Percentiles rank a stretch among this genome's conserved stretches.
Evolutionary conservation across 53 echinoderm and acorn worm species (phyloP).

Genomic region (Arbacia lixula): DNA sequence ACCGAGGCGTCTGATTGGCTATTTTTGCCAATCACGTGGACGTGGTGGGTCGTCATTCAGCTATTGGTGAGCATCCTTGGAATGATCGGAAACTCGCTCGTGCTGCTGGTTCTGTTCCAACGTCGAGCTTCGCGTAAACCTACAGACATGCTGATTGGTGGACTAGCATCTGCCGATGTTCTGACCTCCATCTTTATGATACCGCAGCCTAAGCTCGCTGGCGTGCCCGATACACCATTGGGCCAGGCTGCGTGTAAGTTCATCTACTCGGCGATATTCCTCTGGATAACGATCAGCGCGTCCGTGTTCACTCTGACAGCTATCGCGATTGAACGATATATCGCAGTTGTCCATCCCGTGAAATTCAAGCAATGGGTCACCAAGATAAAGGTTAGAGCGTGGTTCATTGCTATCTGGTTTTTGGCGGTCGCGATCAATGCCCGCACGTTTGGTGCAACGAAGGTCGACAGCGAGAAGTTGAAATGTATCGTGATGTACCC

Average conservation of each 20-base stretch:
- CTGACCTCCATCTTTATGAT: conserved; percentile 70
- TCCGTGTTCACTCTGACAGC: conserved; percentile 71
- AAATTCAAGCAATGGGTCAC: conserved; percentile 50
- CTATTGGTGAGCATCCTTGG: conserved; percentile 20
- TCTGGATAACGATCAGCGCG: conserved; percentile 72
- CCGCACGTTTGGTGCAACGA: conserved; percentile 8
- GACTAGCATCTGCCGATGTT: conserved; percentile 74
- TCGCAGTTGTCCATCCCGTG: conserved; percentile 67
- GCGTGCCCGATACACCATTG: conserved; percentile 35
- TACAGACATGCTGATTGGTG: conserved; percentile 69
- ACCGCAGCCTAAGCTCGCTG: conserved; percentile 51
- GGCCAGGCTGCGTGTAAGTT: conserved; percentile 70
- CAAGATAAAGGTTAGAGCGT: background rate
- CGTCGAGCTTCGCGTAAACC: conserved; percentile 8
- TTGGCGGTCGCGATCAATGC: conserved; percentile 16
- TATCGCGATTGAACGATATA: conserved; percentile 70
- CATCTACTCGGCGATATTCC: conserved; percentile 54
- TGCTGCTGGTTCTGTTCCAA: conserved; percentile 10
- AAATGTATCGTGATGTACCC: conserved; percentile 20
- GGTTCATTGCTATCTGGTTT: conserved; percentile 31
- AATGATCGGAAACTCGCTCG: conserved; percentile 12
- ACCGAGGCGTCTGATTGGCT: conserved; percentile 24
- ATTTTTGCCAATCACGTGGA: conserved; percentile 31
- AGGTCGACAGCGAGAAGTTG: background rate
- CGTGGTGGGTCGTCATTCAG: conserved; percentile 24